A percentile compares a stretch with the other conserved stretches of the same genome.
Evolutionary conservation across 2,797 vertebrate species (phyloP).

Genomic region (Peromyscus nudipes): DNA sequence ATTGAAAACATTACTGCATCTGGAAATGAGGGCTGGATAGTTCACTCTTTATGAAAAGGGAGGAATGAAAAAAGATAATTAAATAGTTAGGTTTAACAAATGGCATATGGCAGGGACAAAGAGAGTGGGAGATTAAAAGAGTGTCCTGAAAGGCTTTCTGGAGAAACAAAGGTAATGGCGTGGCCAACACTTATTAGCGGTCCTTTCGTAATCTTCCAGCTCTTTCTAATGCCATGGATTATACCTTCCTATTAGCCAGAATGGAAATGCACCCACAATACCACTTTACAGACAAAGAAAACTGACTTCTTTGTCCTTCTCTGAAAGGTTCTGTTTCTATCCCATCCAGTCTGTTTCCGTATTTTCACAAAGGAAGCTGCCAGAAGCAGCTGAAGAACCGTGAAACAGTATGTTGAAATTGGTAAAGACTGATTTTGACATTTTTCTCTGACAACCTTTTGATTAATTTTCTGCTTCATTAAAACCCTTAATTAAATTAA

Average conservation of each 20-base stretch:
- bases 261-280: not conserved
- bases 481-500: slow-evolving; percentile 81
- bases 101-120: not conserved
- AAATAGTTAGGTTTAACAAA: not conserved
- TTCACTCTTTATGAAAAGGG: not conserved
- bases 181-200: not conserved
- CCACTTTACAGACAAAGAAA: slow-evolving; percentile 39
- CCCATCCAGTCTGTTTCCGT: not conserved
- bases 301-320: slow-evolving; percentile 41
- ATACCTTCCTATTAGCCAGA: not conserved
- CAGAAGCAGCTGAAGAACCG: slow-evolving; percentile 56
- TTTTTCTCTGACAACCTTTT: slow-evolving; percentile 80
- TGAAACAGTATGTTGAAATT: slow-evolving; percentile 67
- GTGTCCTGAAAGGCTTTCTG: not conserved
- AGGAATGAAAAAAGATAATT: not conserved
- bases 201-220: not conserved
- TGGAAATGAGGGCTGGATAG: not conserved
- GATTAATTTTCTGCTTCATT: slow-evolving; percentile 84
- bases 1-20: not conserved
- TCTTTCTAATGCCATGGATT: slow-evolving; percentile 12
- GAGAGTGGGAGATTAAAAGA: not conserved
- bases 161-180: not conserved
- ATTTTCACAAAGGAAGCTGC: slow-evolving; percentile 57
- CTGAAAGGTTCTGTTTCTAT: slow-evolving; percentile 22
- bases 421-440: slow-evolving; percentile 80